phyloP scores from a whole-genome alignment of 2,113 vertebrate species.

The Labeo catla region DNA sequence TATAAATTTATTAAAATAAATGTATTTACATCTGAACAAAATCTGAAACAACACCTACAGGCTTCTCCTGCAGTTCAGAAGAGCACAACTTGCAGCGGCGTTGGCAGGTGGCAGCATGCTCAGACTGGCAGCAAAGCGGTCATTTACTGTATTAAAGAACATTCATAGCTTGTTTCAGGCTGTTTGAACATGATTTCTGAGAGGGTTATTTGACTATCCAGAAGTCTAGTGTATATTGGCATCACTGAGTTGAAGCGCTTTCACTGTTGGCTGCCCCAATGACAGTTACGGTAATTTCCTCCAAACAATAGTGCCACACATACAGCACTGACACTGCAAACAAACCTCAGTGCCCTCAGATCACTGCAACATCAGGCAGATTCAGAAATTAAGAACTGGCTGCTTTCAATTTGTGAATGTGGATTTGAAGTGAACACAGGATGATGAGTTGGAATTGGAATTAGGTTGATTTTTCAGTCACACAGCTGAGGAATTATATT shows the following conservation, averaged over 20 bases:
- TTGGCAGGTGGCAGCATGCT: constrained; percentile 45
- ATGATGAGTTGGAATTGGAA: not conserved
- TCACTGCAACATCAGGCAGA: not conserved
- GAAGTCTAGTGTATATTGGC: not conserved
- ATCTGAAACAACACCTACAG: not conserved
- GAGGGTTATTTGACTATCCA: not conserved
- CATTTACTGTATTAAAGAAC: constrained; percentile 40
- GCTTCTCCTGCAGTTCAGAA: not conserved
- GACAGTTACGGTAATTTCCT: not conserved
- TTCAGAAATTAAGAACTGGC: not conserved
- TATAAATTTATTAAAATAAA: not conserved
- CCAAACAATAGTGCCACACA: constrained; percentile 30
- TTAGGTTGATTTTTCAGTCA: too few relatives aligned
- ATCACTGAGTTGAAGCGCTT: constrained; percentile 23
- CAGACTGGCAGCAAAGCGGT: constrained; percentile 35
- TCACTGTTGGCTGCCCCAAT: not conserved
- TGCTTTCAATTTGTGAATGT: not conserved
- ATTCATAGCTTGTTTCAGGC: not conserved
- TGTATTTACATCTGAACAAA: not conserved
- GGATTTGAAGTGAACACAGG: not conserved
- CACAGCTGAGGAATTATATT: not conserved
- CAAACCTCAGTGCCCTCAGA: constrained; percentile 9
- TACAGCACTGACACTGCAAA: constrained; percentile 33
- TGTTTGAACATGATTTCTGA: not conserved
- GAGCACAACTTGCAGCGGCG: not conserved